Base-by-base conservation (phyloP, 2,797 vertebrate genomes). In the Scleropages formosus region DNA sequence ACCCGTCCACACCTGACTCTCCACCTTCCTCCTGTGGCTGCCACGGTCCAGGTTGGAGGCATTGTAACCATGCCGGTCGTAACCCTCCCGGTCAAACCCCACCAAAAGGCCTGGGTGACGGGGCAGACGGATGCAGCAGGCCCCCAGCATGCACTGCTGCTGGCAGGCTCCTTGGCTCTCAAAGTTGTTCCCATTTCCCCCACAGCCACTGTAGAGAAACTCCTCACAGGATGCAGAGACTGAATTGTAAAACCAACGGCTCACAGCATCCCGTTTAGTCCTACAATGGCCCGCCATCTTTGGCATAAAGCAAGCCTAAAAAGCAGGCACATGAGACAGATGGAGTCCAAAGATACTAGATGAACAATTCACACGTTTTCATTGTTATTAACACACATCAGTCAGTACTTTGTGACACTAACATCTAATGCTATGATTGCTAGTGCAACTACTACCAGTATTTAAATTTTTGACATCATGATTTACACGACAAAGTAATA, bases 141-240 rank as follows among this genome's bases (percentile, higher is more conserved):
- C 82, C 75, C 87, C 87, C 47, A 86, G 73, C 77, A 83, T 74
- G 77, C 86, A 88, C 12, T 78, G 83, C 58, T 83, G 68, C 76
- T 74, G 78, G 65, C 84, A 88, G 56, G 77, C 74, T 60, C 73
- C 75, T 51, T 77, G 78, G 49, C 82, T 86, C 53, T 62, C 75
- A 75, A 88, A 86, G 75, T 82, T 86, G 77, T 86, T 88, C 76
- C 47, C 47, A 56, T 83, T 87, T 75, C 85, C 86, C 47, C 74
- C 59, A 67, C 82, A 87, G 81, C 78, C 78, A 9, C 71, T 77
- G 65, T 77, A 84, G 9, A 80, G 47, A 77, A 87, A 85, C 46
- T 80, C 80, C 66, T 87, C 83, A 78, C 85, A 87, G 44, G 79
- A 68, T 62, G 78, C 83, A 27, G 81, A 80, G 46, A 63, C 60